Percentiles rank a stretch among this genome's conserved stretches.
phyloP scores from a whole-genome alignment of 2,888 invertebrate genomes.

The Lasioglossum lativentre region DNA sequence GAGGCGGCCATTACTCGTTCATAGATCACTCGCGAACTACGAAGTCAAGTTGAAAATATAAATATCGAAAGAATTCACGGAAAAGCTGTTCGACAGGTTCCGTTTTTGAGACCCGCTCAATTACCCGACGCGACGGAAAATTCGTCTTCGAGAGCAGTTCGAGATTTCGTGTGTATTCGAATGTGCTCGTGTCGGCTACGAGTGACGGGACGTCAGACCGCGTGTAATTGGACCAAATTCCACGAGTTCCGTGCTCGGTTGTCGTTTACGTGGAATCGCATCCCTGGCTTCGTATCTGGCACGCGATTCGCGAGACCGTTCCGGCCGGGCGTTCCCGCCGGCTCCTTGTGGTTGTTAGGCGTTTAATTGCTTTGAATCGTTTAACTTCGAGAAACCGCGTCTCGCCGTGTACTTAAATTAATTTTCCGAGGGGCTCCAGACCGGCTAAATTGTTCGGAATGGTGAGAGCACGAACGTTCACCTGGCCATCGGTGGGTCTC shows the following conservation, averaged over 20 bases:
- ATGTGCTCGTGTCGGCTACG: constrained; percentile 28
- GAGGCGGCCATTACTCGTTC: background rate
- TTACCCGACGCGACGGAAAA: constrained; percentile 40
- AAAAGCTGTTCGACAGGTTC: background rate
- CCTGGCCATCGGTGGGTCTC: background rate
- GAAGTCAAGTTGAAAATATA: background rate
- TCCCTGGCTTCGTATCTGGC: constrained; percentile 56
- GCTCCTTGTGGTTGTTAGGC: constrained; percentile 35
- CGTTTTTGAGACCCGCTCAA: constrained; percentile 28
- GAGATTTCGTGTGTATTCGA: constrained; percentile 28
- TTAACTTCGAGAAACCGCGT: constrained; percentile 15
- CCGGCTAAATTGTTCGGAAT: background rate
- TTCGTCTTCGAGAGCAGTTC: constrained; percentile 18
- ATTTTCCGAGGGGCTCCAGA: constrained; percentile 5
- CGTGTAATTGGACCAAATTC: constrained; percentile 70
- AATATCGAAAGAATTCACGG: background rate
- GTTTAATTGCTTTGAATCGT: constrained; percentile 47
- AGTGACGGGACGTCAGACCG: constrained; percentile 63
- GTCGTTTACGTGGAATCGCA: constrained; percentile 51
- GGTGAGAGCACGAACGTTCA: background rate
- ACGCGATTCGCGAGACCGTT: constrained; percentile 53
- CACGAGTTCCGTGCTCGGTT: constrained; percentile 54
- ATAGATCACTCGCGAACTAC: background rate
- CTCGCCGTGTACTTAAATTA: constrained; percentile 17
- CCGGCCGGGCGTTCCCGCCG: constrained; percentile 4